These are phyloP conservation scores for Myrmecophaga tridactyla DNA, from an alignment of 2,113 vertebrate genomes.

Conservation along the genomic window DNA sequence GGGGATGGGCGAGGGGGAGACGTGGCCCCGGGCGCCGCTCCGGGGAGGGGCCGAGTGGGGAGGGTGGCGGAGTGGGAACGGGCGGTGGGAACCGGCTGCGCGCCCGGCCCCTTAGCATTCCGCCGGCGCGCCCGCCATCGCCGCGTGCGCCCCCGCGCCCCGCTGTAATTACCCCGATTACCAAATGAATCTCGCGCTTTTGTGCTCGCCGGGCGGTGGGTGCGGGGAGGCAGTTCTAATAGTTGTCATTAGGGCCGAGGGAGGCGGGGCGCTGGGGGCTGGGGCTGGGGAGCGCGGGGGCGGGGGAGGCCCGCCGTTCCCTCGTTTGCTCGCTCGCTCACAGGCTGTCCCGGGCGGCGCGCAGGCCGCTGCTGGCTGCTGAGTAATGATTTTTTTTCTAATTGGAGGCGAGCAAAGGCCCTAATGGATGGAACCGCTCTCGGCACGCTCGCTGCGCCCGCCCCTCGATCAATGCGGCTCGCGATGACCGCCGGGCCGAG, in stretches of 20 bases:
- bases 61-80: conserved; percentile 31
- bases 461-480: conserved; percentile 89
- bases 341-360: conserved; percentile 82
- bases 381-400: conserved; percentile 91
- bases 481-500: conserved; percentile 83
- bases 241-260: conserved; percentile 87
- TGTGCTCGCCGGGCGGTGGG: conserved; percentile 87
- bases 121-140: conserved; percentile 72
- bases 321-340: conserved; percentile 81
- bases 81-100: background rate
- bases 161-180: conserved; percentile 86
- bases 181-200: conserved; percentile 87
- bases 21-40: conserved; percentile 11
- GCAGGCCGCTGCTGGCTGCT: conserved; percentile 87
- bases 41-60: conserved; percentile 41
- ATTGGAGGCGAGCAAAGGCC: conserved; percentile 88
- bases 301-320: conserved; percentile 64
- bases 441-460: conserved; percentile 83
- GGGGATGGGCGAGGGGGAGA: background rate
- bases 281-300: conserved; percentile 63
- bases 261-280: conserved; percentile 76
- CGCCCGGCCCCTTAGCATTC: conserved; percentile 75
- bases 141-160: conserved; percentile 81
- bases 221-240: conserved; percentile 86
- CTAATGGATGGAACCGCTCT: conserved; percentile 89